Base-by-base conservation (phyloP, 2,888 invertebrate genomes). In the Physocephala rufipes region DNA sequence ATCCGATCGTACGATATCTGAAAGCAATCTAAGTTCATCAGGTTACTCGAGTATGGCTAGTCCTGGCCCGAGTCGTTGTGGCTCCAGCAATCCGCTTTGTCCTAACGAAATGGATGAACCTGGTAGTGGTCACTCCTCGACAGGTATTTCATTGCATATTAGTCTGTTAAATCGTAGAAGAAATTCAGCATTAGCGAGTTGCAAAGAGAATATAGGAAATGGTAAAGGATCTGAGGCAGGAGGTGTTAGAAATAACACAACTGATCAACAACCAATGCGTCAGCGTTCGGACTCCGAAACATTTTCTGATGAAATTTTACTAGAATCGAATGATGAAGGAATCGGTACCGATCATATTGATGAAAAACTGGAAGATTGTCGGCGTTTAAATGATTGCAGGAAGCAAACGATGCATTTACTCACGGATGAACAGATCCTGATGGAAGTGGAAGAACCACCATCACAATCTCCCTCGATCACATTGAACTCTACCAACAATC, bases 11-110 rank as follows among this genome's bases (percentile, higher is more conserved):
- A 92, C 92, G 1, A 92, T 93, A 16, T 94, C 94, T 0, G 93
- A 94, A 86, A 93, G 93, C 2, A 94, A 94, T 84, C 87, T 94
- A 53, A 93, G 93, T 75, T 93, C 94, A 12, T 94, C 93, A 0
- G 94, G 94, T 12, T 94, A 94, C 83, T 93, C 93, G 75, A 94
- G 93, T 2, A 93, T 94, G 92, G 93, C 94, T 0, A 93, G 93
- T 84, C 94, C 94, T 0, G 93, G 93, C 0, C 92, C 93, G 4
- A 93, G 93, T 0, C 87, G 94, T 74, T 94, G 94, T 82, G 93
- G 93, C 7, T 94, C 93, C 0, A 93, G 91, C 80, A 94, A 93
- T 83, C 93, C 93, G 0, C 83, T 94, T 2, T 93, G 92, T 82
- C 91, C 92, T 1, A 90, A 91, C 15, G 92, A 93, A 86, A 90